A percentile compares a stretch with the other conserved stretches of the same genome.
phyloP scores from a whole-genome alignment of 30 jellyfish, hydroid and myxozoan genomes.

The Pelagia noctiluca region DNA sequence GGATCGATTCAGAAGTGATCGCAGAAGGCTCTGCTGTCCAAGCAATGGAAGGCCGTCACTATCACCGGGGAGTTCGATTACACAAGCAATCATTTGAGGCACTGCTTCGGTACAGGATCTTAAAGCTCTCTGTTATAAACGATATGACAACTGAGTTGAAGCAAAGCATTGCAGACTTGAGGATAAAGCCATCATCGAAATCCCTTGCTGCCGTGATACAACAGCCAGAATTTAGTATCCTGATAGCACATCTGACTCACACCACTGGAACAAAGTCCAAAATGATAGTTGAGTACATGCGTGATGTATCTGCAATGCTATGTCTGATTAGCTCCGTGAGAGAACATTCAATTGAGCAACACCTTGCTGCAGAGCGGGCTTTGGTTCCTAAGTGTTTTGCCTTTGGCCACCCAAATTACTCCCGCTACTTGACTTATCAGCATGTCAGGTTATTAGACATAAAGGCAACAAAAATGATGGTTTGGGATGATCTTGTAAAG shows the following conservation, averaged over 20 bases:
- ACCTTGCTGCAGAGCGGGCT: constrained; percentile 41
- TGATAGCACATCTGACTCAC: constrained; percentile 39
- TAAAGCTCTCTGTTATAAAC: constrained; percentile 35
- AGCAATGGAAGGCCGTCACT: constrained; percentile 70
- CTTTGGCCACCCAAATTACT: constrained; percentile 38
- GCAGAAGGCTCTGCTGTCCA: constrained; percentile 72
- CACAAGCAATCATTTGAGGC: constrained; percentile 59
- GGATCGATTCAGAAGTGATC: constrained; percentile 56
- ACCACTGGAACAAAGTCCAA: constrained; percentile 35
- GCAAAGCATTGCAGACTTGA: constrained; percentile 62
- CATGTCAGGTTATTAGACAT: constrained; percentile 36
- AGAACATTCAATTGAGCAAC: constrained; percentile 22
- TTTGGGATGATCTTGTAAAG: constrained; percentile 10
- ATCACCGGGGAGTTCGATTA: constrained; percentile 40
- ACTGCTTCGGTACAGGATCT: constrained; percentile 62
- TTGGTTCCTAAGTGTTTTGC: constrained; percentile 22
- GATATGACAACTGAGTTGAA: constrained; percentile 50
- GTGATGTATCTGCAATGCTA: constrained; percentile 54
- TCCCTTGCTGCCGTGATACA: constrained; percentile 49
- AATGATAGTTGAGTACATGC: constrained; percentile 40
- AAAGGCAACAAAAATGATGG: constrained; percentile 1
- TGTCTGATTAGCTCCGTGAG: constrained; percentile 33
- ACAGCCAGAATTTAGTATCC: constrained; percentile 42
- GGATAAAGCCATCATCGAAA: constrained; percentile 61
- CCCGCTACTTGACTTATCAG: constrained; percentile 51